These are phyloP conservation scores for Heliothis peltigera DNA, from an alignment of 2,888 invertebrate genomes.

Conservation along the genomic window DNA sequence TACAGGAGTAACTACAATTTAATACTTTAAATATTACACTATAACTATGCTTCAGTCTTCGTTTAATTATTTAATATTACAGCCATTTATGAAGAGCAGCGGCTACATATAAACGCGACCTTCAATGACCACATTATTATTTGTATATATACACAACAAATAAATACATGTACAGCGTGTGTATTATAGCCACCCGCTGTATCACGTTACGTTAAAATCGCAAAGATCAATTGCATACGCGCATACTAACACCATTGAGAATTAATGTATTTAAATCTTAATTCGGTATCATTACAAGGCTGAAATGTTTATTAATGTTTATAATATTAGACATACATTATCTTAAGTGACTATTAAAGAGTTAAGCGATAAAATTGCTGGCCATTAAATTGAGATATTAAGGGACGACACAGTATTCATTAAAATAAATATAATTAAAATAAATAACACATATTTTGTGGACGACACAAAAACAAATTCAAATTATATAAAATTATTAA, in stretches of 20 bases:
- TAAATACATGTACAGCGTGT: conserved; percentile 45
- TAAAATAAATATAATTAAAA: conserved; percentile 37
- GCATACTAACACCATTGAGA: conserved; percentile 54
- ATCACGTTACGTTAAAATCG: conserved; percentile 40
- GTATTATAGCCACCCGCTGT: conserved; percentile 46
- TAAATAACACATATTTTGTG: conserved; percentile 40
- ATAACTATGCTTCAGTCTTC: conserved; percentile 89
- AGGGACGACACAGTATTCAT: conserved; percentile 64
- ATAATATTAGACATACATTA: conserved; percentile 64
- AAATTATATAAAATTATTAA: conserved; percentile 6
- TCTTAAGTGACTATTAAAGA: conserved; percentile 70
- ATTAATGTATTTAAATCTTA: conserved; percentile 62
- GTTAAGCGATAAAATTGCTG: conserved; percentile 75
- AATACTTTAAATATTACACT: conserved; percentile 87
- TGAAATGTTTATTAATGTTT: conserved; percentile 64
- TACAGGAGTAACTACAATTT: conserved; percentile 77
- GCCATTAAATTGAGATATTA: conserved; percentile 74
- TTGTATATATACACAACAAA: conserved; percentile 72
- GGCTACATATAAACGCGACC: conserved; percentile 70
- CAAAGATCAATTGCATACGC: conserved; percentile 48
- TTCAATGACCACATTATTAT: conserved; percentile 74
- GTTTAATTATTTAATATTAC: conserved; percentile 86
- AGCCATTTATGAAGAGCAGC: conserved; percentile 80
- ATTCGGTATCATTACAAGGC: conserved; percentile 70
- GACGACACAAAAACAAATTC: conserved; percentile 36